Evolutionary conservation across 2,888 invertebrate species (phyloP).

Genomic region (Spialia ferax): DNA sequence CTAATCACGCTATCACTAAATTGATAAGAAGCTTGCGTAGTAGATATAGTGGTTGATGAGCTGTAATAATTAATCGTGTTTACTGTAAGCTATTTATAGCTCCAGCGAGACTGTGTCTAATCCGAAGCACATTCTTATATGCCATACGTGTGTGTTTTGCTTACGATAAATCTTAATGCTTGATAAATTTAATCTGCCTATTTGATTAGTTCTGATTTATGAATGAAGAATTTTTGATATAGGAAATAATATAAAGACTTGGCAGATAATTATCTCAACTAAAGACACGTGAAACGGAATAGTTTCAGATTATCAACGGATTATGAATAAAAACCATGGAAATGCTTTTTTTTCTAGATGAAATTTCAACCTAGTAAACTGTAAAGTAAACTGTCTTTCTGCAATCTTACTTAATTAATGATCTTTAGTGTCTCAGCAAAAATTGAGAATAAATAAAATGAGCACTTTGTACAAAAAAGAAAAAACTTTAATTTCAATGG

Average conservation of each 20-base stretch:
- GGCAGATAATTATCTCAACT: too few species aligned
- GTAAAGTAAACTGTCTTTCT: too few species aligned
- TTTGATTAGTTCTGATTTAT: not conserved
- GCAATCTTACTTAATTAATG: too few species aligned
- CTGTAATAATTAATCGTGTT: conserved; percentile 34
- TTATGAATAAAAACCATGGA: too few species aligned
- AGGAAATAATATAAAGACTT: not conserved
- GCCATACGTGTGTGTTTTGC: not conserved
- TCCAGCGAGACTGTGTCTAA: not conserved
- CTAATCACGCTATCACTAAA: conserved; percentile 36
- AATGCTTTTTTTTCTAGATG: too few species aligned
- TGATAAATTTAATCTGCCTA: not conserved
- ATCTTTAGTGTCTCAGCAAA: too few species aligned
- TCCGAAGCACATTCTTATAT: not conserved
- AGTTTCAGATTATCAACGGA: too few species aligned
- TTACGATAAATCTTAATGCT: not conserved
- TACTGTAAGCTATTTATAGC: conserved; percentile 30
- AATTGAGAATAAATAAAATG: too few species aligned
- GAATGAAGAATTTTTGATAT: not conserved
- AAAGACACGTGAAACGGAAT: too few species aligned
- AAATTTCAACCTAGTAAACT: too few species aligned
- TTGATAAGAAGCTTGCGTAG: conserved; percentile 30
- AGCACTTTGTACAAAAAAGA: too few species aligned
- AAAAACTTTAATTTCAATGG: not conserved
- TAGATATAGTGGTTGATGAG: conserved; percentile 31